Evolutionary conservation across 2,888 invertebrate genomes (phyloP), one percentile per base, ranked within the genome.

Genomic region (Acanthosoma haemorrhoidale): DNA sequence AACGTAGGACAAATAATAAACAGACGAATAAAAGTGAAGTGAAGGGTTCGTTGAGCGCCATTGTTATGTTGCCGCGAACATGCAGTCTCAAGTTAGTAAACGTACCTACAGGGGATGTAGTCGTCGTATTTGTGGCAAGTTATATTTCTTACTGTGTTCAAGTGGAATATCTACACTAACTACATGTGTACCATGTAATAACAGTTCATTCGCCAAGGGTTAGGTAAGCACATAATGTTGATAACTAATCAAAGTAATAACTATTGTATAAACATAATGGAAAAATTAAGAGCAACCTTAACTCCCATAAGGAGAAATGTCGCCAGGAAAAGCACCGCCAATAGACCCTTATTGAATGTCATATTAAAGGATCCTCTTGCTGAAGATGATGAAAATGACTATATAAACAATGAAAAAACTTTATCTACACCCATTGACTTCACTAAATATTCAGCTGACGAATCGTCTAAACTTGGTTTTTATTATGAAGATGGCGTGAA

Each of bases 301-400:
- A 18, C 32, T 2, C 43, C 43, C 18, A 57, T 57, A 29, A 67
- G 41, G 41, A 67, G 57, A 57, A 67, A 67, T 57, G 67, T 67
- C 13, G 67, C 67, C 3, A 43, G 67, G 32, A 67, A 67, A 51
- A 67, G 67, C 31, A 67, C 67, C 13, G 29, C 67, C 18, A 51
- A 67, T 36, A 43, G 67, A 2, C 67, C 67, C 3, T 57, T 67
- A 11, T 25, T 51, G 16, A 67, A 67, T 15, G 34, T 16, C 11
- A 18, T 59, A 16, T 18, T 32, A 13, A 31, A 34, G 16, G 31
- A n/a, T 2, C 59, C 59, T 5, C 8, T 34, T 29, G 32, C 21
- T 16, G 4, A 32, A 59, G 59, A 31, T 32, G 29, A 32, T 0
- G 32, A 59, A 15, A 59, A 34, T 59, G 18, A 31, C 2, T 59